Conservation (phyloP, 1,140 invertebrate genomes). For the Zaprionus lachaisei region DNA sequence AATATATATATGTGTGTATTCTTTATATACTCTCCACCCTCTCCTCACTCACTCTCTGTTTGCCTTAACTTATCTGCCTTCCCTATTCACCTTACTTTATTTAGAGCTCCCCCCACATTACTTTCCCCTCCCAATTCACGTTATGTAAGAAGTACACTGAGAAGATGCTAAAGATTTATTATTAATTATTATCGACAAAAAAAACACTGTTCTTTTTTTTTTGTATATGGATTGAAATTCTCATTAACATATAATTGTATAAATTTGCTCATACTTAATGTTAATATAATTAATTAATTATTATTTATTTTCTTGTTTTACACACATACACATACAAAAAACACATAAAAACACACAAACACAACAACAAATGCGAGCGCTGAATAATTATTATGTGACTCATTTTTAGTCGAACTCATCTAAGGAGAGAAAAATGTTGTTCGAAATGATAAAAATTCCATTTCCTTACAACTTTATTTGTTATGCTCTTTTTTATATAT, state of each 20-base stretch:
- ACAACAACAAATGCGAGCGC: slow-evolving; percentile 9
- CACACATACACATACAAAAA: slow-evolving; percentile 10
- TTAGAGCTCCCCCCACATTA: not conserved
- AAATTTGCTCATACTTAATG: slow-evolving; percentile 27
- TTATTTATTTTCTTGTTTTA: slow-evolving; percentile 26
- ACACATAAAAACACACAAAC: not conserved
- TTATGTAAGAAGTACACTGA: slow-evolving; percentile 8
- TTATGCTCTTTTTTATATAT: slow-evolving; percentile 29
- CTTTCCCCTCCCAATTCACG: not conserved
- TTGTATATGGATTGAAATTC: slow-evolving; percentile 21
- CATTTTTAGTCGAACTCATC: slow-evolving; percentile 26
- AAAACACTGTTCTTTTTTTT: slow-evolving; percentile 10
- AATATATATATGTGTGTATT: slow-evolving; percentile 25
- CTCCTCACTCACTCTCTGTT: not conserved
- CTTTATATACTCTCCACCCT: not conserved
- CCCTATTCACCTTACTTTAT: not conserved
- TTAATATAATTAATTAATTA: slow-evolving; percentile 28
- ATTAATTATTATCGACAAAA: slow-evolving; percentile 1
- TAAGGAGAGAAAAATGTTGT: slow-evolving; percentile 15
- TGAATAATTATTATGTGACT: slow-evolving; percentile 9
- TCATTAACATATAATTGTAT: slow-evolving; percentile 29
- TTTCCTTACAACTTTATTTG: slow-evolving; percentile 43
- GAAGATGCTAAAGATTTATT: slow-evolving; percentile 4
- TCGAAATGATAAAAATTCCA: slow-evolving; percentile 19
- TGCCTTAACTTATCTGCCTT: slow-evolving; percentile 2